These are phyloP conservation scores for Microtus pennsylvanicus DNA, from an alignment of 2,113 vertebrate genomes.

Conservation along the genomic window DNA sequence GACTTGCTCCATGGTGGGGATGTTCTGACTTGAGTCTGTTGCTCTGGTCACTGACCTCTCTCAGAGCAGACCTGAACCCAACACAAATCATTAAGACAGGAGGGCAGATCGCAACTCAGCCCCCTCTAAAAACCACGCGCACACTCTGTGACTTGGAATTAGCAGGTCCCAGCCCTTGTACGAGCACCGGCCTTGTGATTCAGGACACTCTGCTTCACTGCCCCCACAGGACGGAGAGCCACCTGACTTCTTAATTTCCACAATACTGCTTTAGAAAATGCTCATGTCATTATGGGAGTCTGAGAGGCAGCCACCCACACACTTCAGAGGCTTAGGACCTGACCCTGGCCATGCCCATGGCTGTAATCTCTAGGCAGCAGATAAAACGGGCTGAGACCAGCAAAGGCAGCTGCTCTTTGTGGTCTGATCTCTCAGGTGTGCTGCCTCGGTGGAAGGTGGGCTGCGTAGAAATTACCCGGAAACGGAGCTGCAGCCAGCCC, in stretches of 20 bases:
- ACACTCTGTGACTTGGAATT: conserved; percentile 18
- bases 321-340: not conserved
- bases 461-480: not conserved
- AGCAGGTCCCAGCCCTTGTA: conserved; percentile 31
- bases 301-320: not conserved
- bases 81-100: conserved; percentile 63
- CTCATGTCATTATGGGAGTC: conserved; percentile 2
- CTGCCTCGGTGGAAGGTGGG: not conserved
- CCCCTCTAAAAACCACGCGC: conserved; percentile 73
- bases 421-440: not conserved
- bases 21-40: conserved; percentile 51
- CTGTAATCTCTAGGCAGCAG: not conserved
- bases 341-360: not conserved
- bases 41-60: conserved; percentile 66
- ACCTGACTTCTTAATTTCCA: conserved; percentile 48
- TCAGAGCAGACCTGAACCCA: conserved; percentile 75
- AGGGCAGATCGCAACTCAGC: conserved; percentile 76
- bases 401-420: not conserved
- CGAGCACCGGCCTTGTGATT: conserved; percentile 29
- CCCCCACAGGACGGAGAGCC: conserved; percentile 53
- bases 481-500: not conserved
- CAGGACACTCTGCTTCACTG: not conserved
- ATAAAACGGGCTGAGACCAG: not conserved
- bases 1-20: not conserved
- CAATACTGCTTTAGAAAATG: conserved; percentile 47